Evolutionary conservation across 2,888 invertebrate species (phyloP).

Genomic region (Catotricha subobsoleta): DNA sequence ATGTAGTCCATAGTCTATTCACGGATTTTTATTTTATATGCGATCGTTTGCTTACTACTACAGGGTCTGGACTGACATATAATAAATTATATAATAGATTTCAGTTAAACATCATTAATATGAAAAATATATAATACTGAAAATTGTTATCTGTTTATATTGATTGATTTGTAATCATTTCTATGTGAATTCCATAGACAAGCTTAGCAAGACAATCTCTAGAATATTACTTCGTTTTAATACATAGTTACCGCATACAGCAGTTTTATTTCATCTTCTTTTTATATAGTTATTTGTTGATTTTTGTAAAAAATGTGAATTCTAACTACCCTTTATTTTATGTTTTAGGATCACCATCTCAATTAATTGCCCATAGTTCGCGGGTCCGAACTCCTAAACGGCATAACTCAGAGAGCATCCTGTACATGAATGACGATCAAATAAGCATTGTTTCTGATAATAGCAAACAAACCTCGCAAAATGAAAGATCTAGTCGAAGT

Average conservation of each 20-base stretch:
- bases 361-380: conserved; percentile 58
- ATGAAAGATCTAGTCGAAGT: conserved; percentile 24
- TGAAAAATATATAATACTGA: background rate
- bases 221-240: background rate
- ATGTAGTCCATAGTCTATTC: too few relatives aligned
- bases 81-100: too few relatives aligned
- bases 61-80: too few relatives aligned
- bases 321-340: conserved; percentile 1
- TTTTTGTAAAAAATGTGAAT: background rate
- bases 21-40: too few relatives aligned
- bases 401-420: conserved; percentile 58
- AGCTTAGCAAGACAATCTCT: background rate
- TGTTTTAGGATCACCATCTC: conserved; percentile 31
- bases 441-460: conserved; percentile 14
- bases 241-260: background rate
- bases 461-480: conserved; percentile 11
- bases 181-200: background rate
- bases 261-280: background rate
- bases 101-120: too few relatives aligned
- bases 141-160: too few relatives aligned
- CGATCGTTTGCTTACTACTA: too few relatives aligned
- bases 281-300: background rate
- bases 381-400: conserved; percentile 58
- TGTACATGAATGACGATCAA: conserved; percentile 41
- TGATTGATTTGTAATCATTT: too few relatives aligned